These are phyloP conservation scores for Elanoides forficatus DNA, from an alignment of 2,113 vertebrate genomes.

Conservation along the genomic window DNA sequence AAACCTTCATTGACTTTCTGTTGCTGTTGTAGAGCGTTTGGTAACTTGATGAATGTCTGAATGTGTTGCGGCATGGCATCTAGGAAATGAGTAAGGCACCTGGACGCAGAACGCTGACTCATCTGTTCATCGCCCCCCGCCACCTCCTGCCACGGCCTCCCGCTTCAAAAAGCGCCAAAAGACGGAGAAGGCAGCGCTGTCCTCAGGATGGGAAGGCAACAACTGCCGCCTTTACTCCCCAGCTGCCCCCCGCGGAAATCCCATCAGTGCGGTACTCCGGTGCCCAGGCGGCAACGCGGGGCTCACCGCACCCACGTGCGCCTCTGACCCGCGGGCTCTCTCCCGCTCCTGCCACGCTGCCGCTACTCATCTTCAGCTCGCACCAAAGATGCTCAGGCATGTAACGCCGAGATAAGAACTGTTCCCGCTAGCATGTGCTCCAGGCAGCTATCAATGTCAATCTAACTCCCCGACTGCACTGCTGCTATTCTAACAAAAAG, in stretches of 20 bases:
- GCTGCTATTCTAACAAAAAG: background rate
- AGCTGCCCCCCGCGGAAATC: background rate
- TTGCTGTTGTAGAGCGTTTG: slow-evolving; percentile 47
- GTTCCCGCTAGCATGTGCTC: background rate
- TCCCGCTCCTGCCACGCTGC: background rate
- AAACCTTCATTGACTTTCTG: slow-evolving; percentile 61
- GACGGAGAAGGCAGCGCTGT: background rate
- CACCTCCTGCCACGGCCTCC: background rate
- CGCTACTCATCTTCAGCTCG: background rate
- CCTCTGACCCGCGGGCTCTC: background rate
- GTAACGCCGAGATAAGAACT: background rate
- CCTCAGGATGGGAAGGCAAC: background rate
- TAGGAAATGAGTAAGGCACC: slow-evolving; percentile 23
- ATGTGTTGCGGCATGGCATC: slow-evolving; percentile 12
- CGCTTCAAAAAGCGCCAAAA: background rate
- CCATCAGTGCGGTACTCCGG: background rate
- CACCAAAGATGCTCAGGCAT: background rate
- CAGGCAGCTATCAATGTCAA: slow-evolving; percentile 18
- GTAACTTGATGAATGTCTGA: slow-evolving; percentile 35
- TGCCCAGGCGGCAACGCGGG: background rate
- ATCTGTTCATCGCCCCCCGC: slow-evolving; percentile 15
- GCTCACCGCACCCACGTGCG: rapidly evolving
- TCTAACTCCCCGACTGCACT: background rate
- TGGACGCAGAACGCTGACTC: slow-evolving; percentile 39
- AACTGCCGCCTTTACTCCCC: background rate